These are phyloP conservation scores for Diachasma alloeum DNA, from an alignment of 1,140 invertebrate species.

Conservation along the genomic window DNA sequence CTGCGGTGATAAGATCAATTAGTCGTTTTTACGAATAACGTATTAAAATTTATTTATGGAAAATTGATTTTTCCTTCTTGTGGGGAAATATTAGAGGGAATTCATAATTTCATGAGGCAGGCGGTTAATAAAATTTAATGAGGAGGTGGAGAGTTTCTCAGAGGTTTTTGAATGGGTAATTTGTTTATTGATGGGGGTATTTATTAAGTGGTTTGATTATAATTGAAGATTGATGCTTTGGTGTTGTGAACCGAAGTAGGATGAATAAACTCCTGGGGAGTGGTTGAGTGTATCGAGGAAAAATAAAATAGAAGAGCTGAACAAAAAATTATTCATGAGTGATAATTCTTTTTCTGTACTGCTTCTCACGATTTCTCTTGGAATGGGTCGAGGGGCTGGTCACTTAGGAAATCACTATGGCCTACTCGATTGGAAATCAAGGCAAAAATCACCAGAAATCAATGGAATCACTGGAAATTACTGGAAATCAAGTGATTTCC, in stretches of 20 bases:
- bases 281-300: too few species aligned
- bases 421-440: too few species aligned
- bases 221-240: neutral
- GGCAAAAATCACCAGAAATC: too few species aligned
- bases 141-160: neutral
- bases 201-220: neutral
- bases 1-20: neutral
- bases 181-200: neutral
- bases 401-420: too few species aligned
- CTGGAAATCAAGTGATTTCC: too few species aligned
- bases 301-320: too few species aligned
- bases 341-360: too few species aligned
- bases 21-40: neutral
- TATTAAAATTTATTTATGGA: neutral
- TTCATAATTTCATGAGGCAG: neutral
- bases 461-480: too few species aligned
- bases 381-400: too few species aligned
- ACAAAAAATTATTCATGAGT: too few species aligned
- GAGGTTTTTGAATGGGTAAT: neutral
- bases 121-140: neutral
- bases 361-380: too few species aligned
- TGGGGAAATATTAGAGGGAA: neutral
- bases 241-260: neutral
- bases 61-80: neutral
- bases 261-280: too few species aligned